phyloP scores from a whole-genome alignment of 2,113 vertebrate species.

The Tiliqua scincoides region DNA sequence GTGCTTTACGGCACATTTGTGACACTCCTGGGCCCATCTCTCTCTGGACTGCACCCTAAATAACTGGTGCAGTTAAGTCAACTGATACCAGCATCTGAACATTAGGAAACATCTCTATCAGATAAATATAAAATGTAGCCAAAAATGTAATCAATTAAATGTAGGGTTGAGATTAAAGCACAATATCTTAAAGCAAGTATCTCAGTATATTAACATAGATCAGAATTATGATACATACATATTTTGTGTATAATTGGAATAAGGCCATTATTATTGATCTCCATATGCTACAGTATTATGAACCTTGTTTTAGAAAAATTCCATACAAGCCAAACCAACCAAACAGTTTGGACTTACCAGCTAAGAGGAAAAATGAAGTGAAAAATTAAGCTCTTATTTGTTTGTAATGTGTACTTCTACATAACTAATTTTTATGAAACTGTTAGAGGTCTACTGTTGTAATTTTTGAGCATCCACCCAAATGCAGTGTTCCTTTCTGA shows the following conservation, averaged over 20 bases:
- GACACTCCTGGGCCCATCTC: too few species aligned
- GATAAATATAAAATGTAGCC: accelerated
- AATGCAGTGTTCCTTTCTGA: background rate
- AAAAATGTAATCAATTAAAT: background rate
- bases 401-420: background rate
- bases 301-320: background rate
- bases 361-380: background rate
- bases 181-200: background rate
- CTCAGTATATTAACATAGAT: accelerated
- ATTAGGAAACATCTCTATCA: too few species aligned
- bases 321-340: too few species aligned
- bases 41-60: background rate
- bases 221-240: background rate
- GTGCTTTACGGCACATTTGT: too few species aligned
- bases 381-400: accelerated
- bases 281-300: background rate
- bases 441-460: background rate
- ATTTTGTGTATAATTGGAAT: background rate
- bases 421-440: background rate
- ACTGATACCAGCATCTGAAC: background rate
- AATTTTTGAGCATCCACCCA: background rate
- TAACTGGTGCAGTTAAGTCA: background rate
- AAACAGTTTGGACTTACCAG: accelerated
- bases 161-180: background rate
- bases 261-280: background rate